phyloP scores from a whole-genome alignment of 2,888 invertebrate genomes.

The Spisula solida region DNA sequence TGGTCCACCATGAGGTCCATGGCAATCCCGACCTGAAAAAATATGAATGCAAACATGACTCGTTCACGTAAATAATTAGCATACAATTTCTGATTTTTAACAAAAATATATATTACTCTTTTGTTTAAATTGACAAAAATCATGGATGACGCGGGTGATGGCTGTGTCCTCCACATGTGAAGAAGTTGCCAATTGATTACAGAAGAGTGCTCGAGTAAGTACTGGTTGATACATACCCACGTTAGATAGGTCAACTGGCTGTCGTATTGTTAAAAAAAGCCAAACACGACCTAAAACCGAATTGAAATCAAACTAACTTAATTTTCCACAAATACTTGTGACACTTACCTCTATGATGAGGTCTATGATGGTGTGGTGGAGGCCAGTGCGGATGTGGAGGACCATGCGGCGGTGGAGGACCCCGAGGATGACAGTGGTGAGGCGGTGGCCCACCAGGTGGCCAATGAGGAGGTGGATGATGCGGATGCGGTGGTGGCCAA shows the following conservation, averaged over 20 bases:
- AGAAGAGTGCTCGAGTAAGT: too few relatives aligned
- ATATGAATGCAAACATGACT: not conserved
- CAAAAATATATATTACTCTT: not conserved
- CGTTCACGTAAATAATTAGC: not conserved
- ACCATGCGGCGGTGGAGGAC: not conserved
- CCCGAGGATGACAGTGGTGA: not conserved
- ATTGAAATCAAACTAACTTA: too few relatives aligned
- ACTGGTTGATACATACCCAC: not conserved
- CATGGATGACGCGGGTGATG: not conserved
- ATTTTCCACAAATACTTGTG: not conserved
- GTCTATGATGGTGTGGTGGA: not conserved
- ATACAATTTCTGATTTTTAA: not conserved
- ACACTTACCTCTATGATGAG: constrained; percentile 19
- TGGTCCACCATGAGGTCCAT: not conserved
- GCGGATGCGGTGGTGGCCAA: constrained; percentile 15
- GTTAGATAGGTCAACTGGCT: not conserved
- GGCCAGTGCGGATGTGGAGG: not conserved
- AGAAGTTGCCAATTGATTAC: too few relatives aligned
- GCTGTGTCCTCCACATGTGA: too few relatives aligned
- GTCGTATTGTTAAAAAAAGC: not conserved
- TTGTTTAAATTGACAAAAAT: not conserved
- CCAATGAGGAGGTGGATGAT: not conserved
- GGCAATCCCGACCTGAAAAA: constrained; percentile 23
- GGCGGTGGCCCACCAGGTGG: constrained; percentile 6
- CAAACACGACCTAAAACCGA: too few relatives aligned